Percentiles rank a stretch among this genome's conserved stretches.
Evolutionary conservation across 2,797 vertebrate species (phyloP).

Genomic region (Thunnus albacares): DNA sequence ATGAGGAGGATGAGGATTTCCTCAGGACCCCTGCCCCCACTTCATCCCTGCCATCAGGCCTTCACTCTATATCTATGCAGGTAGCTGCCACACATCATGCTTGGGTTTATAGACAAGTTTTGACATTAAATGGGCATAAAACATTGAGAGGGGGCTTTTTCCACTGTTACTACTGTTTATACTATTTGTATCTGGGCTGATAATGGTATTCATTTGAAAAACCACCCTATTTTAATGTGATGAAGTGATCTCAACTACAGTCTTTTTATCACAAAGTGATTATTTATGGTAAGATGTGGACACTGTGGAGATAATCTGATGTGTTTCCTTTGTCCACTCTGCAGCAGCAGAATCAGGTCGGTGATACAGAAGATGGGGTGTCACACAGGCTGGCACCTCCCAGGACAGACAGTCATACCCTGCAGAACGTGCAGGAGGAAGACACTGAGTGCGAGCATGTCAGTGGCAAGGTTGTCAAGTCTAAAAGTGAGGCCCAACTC

Average conservation of each 20-base stretch:
- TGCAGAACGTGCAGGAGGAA: constrained; percentile 81
- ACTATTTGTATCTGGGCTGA: no score
- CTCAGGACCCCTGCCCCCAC: constrained; percentile 52
- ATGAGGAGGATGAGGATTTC: constrained; percentile 91
- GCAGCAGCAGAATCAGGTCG: constrained; percentile 37
- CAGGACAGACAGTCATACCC: constrained; percentile 76
- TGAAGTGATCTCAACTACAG: no score
- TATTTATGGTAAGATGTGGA: no score
- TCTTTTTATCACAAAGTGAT: no score
- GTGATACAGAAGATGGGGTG: constrained; percentile 78
- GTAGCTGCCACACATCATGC: constrained; percentile 19
- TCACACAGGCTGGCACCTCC: constrained; percentile 82
- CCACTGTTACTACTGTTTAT: no score
- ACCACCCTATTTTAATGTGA: neutral
- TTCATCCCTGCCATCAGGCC: constrained; percentile 53
- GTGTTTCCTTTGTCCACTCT: constrained; percentile 4
- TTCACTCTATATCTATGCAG: constrained; percentile 54
- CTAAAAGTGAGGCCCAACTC: constrained; percentile 92
- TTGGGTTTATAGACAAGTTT: no score
- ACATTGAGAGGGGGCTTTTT: no score
- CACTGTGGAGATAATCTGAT: neutral
- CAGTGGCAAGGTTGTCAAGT: constrained; percentile 92
- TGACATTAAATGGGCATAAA: no score
- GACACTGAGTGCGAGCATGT: constrained; percentile 68
- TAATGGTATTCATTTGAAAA: neutral